Base-by-base conservation (phyloP, 2,797 vertebrate genomes). In the Potorous gilbertii region DNA sequence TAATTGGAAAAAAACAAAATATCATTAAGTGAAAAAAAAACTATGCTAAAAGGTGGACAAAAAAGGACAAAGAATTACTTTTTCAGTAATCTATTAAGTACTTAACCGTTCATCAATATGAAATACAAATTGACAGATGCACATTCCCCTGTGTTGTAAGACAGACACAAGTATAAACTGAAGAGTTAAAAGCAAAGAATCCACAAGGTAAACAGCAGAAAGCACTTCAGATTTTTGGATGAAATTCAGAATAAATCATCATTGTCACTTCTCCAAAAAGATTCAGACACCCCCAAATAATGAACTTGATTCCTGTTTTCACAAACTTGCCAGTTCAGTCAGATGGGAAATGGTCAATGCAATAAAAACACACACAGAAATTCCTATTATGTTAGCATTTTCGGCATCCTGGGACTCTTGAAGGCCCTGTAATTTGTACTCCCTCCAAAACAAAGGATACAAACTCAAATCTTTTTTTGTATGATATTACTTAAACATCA, bases 121-220 rank as follows among this genome's bases (percentile, higher is more conserved):
- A n/a, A n/a, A n/a, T 66, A 66, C 13, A 16, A 66, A n/a, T 16
- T 2, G 34, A 18, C 4, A 59, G 10, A 31, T 59, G 57, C 9
- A 59, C 10, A n/a, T n/a, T 66, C 13, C 4, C 62, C 14, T 14
- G 34, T 66, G 5, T 66, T 66, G 34, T 16, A 66, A 66, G 62
- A 66, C 5, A n/a, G 62, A n/a, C 34, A 34, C 4, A 74, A 46
- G 54, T 57, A 91, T 90, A 29, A 55, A 94, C 55, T 16, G 27
- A 87, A 74, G 89, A 89, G 54, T 13, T 31, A 12, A 10, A 91
- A 96, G 31, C 62, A 52, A 93, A 93, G n/a, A 62, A 62, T 62
- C 31, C 31, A 34, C 12, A 6, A 54, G 66, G 54, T 56, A n/a
- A 74, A 50, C 54, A 8, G 46, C 46, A 31, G 90, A 92, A 93